These are phyloP conservation scores for Eleutherodactylus coqui DNA, from an alignment of 2,797 vertebrate species.

Conservation along the genomic window DNA sequence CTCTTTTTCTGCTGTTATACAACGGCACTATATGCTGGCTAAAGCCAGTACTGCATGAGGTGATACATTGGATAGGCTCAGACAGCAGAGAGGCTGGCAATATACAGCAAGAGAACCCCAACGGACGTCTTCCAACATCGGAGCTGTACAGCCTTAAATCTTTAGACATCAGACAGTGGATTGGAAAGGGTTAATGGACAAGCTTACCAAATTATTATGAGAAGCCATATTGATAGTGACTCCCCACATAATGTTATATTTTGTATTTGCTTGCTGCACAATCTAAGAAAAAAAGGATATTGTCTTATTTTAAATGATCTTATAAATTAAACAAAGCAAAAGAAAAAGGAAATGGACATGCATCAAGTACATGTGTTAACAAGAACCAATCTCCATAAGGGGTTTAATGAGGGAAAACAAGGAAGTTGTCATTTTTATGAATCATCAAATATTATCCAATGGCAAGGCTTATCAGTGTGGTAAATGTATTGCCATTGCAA, in stretches of 20 bases:
- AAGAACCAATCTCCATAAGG: not conserved
- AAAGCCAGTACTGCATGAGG: no score
- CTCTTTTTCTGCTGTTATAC: no score
- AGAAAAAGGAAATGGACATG: not conserved
- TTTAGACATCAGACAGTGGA: no score
- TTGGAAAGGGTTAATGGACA: not conserved
- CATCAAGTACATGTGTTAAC: not conserved
- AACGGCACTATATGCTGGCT: no score
- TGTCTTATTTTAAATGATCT: not conserved
- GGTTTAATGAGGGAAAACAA: slow-evolving; percentile 17
- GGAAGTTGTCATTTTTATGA: not conserved
- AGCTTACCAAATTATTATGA: not conserved
- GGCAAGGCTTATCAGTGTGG: not conserved
- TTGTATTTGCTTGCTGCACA: not conserved
- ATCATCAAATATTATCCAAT: not conserved
- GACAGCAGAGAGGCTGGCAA: no score
- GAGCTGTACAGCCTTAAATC: no score
- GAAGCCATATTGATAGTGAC: not conserved
- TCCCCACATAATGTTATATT: not conserved
- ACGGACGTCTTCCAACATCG: no score
- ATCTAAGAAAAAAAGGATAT: not conserved
- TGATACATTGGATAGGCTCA: no score
- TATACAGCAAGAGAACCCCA: no score
- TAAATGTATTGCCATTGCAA: not conserved
- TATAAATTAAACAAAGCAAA: not conserved